A percentile compares a stretch with the other conserved stretches of the same genome.
phyloP scores from a whole-genome alignment of 2,797 vertebrate species.

The Cirrhinus molitorella region DNA sequence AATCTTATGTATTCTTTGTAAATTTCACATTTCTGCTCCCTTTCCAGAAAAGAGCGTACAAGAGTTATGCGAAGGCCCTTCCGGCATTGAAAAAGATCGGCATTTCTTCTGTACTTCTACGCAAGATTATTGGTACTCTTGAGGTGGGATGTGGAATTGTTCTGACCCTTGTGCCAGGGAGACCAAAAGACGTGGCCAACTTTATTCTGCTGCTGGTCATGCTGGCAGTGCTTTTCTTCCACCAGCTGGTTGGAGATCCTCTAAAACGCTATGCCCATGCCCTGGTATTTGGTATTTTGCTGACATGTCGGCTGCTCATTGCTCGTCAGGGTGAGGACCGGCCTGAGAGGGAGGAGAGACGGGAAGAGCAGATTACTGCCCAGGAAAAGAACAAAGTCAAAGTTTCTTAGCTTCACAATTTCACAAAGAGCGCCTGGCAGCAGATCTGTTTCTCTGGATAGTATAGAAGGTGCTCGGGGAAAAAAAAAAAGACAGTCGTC shows the following conservation, averaged over 20 bases:
- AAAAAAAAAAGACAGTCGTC: conserved; percentile 66
- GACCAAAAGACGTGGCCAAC: conserved; percentile 97
- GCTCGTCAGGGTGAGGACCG: conserved; percentile 95
- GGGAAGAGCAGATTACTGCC: conserved; percentile 82
- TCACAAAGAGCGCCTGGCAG: conserved; percentile 40
- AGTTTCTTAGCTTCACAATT: conserved; percentile 82
- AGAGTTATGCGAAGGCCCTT: conserved; percentile 95
- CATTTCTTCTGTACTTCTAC: conserved; percentile 93
- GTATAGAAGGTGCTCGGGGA: conserved; percentile 60
- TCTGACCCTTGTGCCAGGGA: conserved; percentile 93
- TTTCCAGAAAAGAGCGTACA: conserved; percentile 96
- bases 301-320: conserved; percentile 95
- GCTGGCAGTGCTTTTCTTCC: conserved; percentile 95
- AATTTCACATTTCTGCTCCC: background rate
- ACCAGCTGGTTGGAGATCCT: conserved; percentile 97
- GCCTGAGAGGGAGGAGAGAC: conserved; percentile 80
- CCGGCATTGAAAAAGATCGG: conserved; percentile 96
- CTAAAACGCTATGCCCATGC: conserved; percentile 97
- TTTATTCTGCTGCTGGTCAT: conserved; percentile 95
- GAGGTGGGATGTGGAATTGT: conserved; percentile 95
- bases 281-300: conserved; percentile 97
- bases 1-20: too few relatives aligned
- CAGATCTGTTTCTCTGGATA: conserved; percentile 66
- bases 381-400: conserved; percentile 97
- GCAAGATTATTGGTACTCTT: conserved; percentile 94